Evolutionary conservation across 2,113 vertebrate genomes (phyloP).

Genomic region (Miniopterus natalensis): DNA sequence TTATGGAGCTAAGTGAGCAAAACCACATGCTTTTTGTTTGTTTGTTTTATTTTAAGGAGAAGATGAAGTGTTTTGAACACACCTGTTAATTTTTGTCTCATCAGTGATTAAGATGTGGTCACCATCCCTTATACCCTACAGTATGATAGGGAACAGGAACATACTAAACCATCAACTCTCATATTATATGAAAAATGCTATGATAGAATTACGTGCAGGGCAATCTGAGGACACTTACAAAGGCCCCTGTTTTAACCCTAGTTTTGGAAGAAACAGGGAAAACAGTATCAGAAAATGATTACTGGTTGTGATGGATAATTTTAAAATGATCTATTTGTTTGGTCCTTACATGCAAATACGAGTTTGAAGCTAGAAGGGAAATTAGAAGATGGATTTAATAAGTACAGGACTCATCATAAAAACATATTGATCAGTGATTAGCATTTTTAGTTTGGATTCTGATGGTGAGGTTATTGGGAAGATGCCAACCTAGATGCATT

Average conservation of each 20-base stretch:
- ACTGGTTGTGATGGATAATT: not conserved
- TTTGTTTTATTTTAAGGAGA: not conserved
- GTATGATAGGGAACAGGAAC: not conserved
- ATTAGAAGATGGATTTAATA: not conserved
- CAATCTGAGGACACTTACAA: not conserved
- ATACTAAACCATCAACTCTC: not conserved
- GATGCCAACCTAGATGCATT: not conserved
- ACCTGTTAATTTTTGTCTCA: not conserved
- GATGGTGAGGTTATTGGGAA: not conserved
- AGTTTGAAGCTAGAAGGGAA: constrained; percentile 1
- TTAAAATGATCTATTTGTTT: not conserved
- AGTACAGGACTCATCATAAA: not conserved
- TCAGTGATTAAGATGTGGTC: not conserved
- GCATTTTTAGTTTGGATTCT: constrained; percentile 12
- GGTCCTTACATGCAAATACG: not conserved
- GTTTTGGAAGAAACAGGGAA: not conserved
- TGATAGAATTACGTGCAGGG: not conserved
- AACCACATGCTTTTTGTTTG: not conserved
- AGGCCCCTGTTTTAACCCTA: not conserved
- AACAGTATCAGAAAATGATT: not conserved
- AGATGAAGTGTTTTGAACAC: not conserved
- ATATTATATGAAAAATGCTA: not conserved
- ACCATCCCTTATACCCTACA: not conserved
- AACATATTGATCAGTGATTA: not conserved
- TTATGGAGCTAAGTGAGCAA: not conserved